A percentile compares a stretch with the other conserved stretches of the same genome.
phyloP scores from a whole-genome alignment of 2,113 vertebrate species.

The Ammospiza caudacuta region DNA sequence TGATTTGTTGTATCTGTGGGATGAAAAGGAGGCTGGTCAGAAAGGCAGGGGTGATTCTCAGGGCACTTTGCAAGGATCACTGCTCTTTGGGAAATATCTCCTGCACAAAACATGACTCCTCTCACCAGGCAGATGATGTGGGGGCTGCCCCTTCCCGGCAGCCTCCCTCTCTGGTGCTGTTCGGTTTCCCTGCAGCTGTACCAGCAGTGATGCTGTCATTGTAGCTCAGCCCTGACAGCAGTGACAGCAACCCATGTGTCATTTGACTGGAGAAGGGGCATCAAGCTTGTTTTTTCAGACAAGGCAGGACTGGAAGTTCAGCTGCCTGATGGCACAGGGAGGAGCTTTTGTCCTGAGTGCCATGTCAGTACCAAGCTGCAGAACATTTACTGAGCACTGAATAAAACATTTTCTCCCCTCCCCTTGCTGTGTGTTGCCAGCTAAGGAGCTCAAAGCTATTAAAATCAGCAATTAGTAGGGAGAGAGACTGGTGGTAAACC shows the following conservation, averaged over 20 bases:
- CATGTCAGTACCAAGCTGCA: neutral
- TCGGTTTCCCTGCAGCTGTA: constrained; percentile 13
- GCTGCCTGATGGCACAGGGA: neutral
- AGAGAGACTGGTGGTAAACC: neutral
- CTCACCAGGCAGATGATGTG: neutral
- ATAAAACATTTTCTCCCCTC: neutral
- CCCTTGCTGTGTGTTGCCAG: neutral
- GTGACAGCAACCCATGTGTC: neutral
- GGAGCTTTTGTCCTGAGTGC: neutral
- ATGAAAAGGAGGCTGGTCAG: neutral
- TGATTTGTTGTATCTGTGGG: neutral
- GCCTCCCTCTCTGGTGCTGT: neutral
- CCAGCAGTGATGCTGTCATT: neutral
- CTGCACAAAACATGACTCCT: neutral
- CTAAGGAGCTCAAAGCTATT: neutral
- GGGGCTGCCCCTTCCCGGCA: neutral
- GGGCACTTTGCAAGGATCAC: neutral
- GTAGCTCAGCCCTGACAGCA: constrained; percentile 13
- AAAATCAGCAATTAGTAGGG: constrained; percentile 4
- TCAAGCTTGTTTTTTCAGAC: neutral
- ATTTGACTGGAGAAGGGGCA: neutral
- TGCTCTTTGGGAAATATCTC: neutral
- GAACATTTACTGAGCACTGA: neutral
- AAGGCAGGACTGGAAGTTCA: neutral
- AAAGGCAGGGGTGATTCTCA: neutral